Evolutionary conservation across 2,797 vertebrate genomes (phyloP), one percentile per base, ranked within the genome.

Genomic region (Gadopsis marmoratus): DNA sequence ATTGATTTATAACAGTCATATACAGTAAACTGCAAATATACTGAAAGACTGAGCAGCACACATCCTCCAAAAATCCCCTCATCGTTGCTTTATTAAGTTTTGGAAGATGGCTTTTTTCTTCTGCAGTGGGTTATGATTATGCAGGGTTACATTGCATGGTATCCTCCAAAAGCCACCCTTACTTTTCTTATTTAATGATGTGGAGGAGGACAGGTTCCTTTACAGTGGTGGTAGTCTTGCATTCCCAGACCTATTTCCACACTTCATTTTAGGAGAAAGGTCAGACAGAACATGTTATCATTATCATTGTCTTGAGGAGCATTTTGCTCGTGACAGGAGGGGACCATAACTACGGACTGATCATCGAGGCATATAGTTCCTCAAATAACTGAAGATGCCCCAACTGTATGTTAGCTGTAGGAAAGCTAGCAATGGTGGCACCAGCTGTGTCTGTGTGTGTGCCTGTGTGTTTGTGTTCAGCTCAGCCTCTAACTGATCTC

Each of bases 201-300:
- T 84, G 79, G 88, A 89, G 89, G 90, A 88, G 92, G 92, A 91
- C 85, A 88, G 87, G 73, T 83, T 80, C 79, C 63, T 84, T 77
- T 71, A 76, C 77, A 83, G 68, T 83, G 48, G 63, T 41, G 72
- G 21, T 58, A 63, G 59, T 58, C 55, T 58, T 63, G 77, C 23
- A 73, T 61, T 78, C 82, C 29, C 53, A 67, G 58, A 67, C 39
- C 55, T 69, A 78, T 83, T 87, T 87, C 73, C n/a, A 71, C 31
- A 74, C 31, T 13, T 37, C 43, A 51, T 78, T 72, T 79, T 37
- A 48, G 48, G 50, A 79, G 70, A 72, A 82, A 81, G 84, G 81
- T 88, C 79, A 86, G 23, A 68, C 37, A 41, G 23, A 64, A 67
- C 12, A 50, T 21, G 53, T 39, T 56, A 41, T 85, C 48, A 71